Evolutionary conservation across 2,113 vertebrate genomes (phyloP).

Genomic region (Daubentonia madagascariensis): DNA sequence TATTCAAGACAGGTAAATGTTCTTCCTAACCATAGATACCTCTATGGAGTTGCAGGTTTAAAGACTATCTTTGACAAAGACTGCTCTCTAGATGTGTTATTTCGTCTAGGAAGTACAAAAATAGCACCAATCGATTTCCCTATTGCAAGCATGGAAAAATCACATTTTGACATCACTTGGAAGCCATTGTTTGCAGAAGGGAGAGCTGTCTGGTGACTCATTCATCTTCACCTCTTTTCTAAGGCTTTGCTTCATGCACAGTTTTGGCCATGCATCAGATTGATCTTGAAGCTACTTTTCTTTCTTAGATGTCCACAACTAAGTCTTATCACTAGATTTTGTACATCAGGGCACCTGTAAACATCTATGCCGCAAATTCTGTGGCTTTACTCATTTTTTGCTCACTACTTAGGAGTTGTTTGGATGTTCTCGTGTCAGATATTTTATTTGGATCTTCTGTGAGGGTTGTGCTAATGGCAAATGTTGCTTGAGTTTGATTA

Average conservation of each 20-base stretch:
- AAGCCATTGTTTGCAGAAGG: conserved; percentile 43
- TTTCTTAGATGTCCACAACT: not conserved
- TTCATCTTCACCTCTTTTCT: conserved; percentile 9
- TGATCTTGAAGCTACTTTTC: not conserved
- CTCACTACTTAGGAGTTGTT: not conserved
- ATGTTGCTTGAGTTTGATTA: not conserved
- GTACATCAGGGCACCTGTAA: not conserved
- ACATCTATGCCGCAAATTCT: not conserved
- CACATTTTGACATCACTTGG: conserved; percentile 33
- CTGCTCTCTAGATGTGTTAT: not conserved
- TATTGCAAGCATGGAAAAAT: not conserved
- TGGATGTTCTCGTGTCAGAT: not conserved
- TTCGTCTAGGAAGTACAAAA: conserved; percentile 46
- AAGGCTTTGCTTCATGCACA: not conserved
- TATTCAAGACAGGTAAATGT: not conserved
- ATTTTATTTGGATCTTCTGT: not conserved
- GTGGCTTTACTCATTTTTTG: not conserved
- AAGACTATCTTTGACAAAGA: conserved; percentile 40
- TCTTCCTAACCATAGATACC: not conserved
- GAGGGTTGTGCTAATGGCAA: not conserved
- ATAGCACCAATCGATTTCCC: conserved; percentile 9
- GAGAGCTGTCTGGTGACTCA: conserved; percentile 33
- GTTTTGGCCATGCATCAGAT: not conserved
- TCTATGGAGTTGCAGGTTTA: not conserved
- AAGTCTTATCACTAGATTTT: not conserved